Evolutionary conservation across 2,797 vertebrate genomes (phyloP).

Genomic region (Myripristis jacobus): DNA sequence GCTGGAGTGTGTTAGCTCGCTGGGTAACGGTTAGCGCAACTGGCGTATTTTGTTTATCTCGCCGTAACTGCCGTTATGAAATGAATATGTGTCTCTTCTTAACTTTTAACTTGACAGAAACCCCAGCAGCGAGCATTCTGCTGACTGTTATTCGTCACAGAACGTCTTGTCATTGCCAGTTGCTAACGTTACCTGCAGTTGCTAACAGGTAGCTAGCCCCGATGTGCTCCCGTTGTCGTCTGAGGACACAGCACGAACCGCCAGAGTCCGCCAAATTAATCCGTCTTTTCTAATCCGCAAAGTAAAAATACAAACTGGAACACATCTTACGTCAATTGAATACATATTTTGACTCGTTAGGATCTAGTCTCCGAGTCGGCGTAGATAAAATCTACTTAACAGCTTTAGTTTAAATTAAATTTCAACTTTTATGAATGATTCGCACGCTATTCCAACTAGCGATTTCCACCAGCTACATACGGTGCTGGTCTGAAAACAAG

Average conservation of each 20-base stretch:
- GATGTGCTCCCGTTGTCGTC: not conserved
- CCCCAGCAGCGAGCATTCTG: rapidly evolving
- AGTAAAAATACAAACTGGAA: rapidly evolving
- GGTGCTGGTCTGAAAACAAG: too few species aligned
- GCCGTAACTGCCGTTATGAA: not conserved
- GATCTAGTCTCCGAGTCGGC: not conserved
- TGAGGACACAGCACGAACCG: not conserved
- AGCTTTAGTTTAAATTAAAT: not conserved
- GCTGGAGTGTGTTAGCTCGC: constrained; percentile 18
- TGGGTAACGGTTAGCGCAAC: constrained; percentile 37
- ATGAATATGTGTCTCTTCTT: too few species aligned
- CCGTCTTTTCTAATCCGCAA: rapidly evolving
- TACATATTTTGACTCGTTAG: rapidly evolving
- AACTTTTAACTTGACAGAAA: not conserved
- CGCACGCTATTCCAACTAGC: not conserved
- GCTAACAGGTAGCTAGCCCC: constrained; percentile 25
- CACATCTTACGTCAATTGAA: rapidly evolving
- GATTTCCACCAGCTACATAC: too few species aligned
- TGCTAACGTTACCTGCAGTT: constrained; percentile 25
- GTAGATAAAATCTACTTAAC: rapidly evolving
- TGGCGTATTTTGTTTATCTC: not conserved
- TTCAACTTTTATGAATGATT: too few species aligned
- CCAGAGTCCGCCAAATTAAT: not conserved
- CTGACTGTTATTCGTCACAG: not conserved
- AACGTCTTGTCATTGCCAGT: not conserved